Percentiles rank a stretch among this genome's conserved stretches.
phyloP scores from a whole-genome alignment of 2,888 invertebrate species.

The Oeneis ivallda region DNA sequence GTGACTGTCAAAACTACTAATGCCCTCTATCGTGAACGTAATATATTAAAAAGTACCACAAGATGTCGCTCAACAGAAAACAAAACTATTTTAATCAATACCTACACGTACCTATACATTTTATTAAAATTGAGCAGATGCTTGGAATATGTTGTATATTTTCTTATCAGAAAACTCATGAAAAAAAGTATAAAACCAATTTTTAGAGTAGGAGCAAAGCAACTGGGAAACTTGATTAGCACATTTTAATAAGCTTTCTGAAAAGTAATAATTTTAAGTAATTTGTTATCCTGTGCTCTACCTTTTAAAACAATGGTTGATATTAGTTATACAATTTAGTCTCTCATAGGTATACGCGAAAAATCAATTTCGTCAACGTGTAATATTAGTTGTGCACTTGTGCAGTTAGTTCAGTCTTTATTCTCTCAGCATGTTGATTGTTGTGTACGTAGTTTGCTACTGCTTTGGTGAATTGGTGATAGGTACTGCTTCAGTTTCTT shows the following conservation, averaged over 20 bases:
- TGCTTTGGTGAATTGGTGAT: neutral
- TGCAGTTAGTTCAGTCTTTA: neutral
- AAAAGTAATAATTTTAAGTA: too few relatives aligned
- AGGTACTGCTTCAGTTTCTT: neutral
- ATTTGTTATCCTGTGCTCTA: too few relatives aligned
- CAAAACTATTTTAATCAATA: constrained; percentile 6
- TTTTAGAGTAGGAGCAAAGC: too few relatives aligned
- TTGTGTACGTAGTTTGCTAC: neutral
- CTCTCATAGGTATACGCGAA: neutral
- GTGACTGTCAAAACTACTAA: constrained; percentile 44
- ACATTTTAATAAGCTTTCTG: too few relatives aligned
- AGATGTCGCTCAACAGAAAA: constrained; percentile 23
- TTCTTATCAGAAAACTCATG: neutral
- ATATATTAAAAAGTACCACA: constrained; percentile 2
- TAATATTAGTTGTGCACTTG: neutral
- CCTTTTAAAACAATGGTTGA: too few relatives aligned
- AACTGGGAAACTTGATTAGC: too few relatives aligned
- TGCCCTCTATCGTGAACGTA: constrained; percentile 37
- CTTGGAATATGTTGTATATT: neutral
- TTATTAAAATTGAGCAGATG: neutral
- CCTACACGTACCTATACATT: neutral
- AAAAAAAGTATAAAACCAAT: too few relatives aligned
- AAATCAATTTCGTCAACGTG: neutral
- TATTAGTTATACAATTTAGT: neutral
- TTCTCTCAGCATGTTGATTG: neutral